Base-by-base conservation (phyloP, 1,140 invertebrate genomes). In the Glossosoma conforme region DNA sequence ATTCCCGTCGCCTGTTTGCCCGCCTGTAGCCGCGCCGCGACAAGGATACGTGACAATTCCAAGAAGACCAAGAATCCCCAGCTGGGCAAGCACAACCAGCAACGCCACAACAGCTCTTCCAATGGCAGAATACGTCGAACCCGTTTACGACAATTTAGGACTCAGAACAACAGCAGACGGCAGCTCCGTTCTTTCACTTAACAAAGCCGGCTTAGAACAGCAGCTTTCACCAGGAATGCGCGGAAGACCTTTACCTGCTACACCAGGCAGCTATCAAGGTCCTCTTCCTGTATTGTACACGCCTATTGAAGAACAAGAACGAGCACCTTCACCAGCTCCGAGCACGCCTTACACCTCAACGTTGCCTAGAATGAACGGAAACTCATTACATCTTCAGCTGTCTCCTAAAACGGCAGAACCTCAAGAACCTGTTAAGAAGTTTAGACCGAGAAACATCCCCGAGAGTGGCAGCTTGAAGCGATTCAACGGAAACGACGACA, bases 11-110 rank as follows among this genome's bases (percentile, higher is more conserved):
- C 74, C 74, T 32, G 72, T 74, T 10, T 77, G 72, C 52, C 77
- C 69, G 53, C 75, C 69, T 48, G 66, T 81, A 38, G 78, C 84
- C 11, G 66, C 81, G 36, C 79, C 84, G n/a, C 76, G 85, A 44
- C 82, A 84, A 64, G 86, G 86, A 3, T 91, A 90, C 62, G 86
- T 90, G 6, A 91, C 89, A 4, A 88, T 93, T 45, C 89, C 90
- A 0, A 77, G 90, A 49, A 72, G 89, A 61, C 89, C 89, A 0
- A 74, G 89, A 36, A 82, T 85, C 0, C 86, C 87, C 0, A 89
- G 87, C 50, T 91, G 89, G 86, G 85, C 85, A 42, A 84, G 83
- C 9, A 81, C 79, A 1, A 78, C 77, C 1, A 71, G 69, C 51
- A 50, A 54, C 40, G 58, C 73, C 49, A 67, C 70, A 19, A 77